Percentiles rank a stretch among this genome's conserved stretches.
Conservation (phyloP, 2,888 invertebrate species). For the Ischnus inquisitorius region DNA sequence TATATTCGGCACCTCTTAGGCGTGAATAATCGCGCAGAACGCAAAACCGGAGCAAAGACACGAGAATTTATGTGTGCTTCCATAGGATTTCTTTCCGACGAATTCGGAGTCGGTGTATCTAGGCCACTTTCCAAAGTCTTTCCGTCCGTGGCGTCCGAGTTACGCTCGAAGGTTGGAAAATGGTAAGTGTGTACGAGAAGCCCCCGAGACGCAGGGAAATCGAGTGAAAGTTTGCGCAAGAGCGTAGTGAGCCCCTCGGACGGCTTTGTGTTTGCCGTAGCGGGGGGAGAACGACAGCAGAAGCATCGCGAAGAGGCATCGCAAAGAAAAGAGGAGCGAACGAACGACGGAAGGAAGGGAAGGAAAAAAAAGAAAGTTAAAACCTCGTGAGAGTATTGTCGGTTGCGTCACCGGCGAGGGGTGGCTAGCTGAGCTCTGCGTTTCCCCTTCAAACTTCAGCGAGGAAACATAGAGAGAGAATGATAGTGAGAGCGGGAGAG, state of each 20-base stretch:
- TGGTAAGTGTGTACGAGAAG: constrained; percentile 14
- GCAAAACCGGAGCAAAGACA: constrained; percentile 58
- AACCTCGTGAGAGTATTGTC: constrained; percentile 82
- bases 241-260: constrained; percentile 67
- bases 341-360: constrained; percentile 58
- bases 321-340: constrained; percentile 51
- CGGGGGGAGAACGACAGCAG: constrained; percentile 54
- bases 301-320: constrained; percentile 36
- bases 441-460: constrained; percentile 43
- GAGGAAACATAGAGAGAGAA: constrained; percentile 23
- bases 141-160: constrained; percentile 24
- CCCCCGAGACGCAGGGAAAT: constrained; percentile 72
- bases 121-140: constrained; percentile 58
- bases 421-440: constrained; percentile 62
- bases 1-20: constrained; percentile 50
- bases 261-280: constrained; percentile 63
- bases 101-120: constrained; percentile 36
- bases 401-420: constrained; percentile 81
- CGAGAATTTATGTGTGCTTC: constrained; percentile 38
- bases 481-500: constrained; percentile 33
- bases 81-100: constrained; percentile 6
- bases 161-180: constrained; percentile 19
- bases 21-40: constrained; percentile 62
- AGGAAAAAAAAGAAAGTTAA: constrained; percentile 80
- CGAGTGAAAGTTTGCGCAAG: constrained; percentile 84